Percentiles rank a stretch among this genome's conserved stretches.
phyloP scores from a whole-genome alignment of 2,888 invertebrate species.

The Trachelus tabidus region DNA sequence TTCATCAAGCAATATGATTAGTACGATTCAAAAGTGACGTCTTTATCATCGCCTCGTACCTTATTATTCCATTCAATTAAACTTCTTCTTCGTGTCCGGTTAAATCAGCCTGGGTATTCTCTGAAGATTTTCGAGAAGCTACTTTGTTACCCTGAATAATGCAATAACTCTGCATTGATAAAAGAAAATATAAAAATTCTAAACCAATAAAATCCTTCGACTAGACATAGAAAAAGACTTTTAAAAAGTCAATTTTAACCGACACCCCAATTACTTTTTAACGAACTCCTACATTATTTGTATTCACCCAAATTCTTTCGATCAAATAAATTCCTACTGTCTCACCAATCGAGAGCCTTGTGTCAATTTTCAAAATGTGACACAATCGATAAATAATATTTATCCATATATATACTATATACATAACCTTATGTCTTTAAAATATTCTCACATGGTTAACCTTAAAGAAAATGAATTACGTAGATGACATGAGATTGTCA shows the following conservation, averaged over 20 bases:
- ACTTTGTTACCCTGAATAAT: not conserved
- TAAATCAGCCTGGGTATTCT: slow-evolving; percentile 11
- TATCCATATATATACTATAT: not conserved
- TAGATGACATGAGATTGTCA: not conserved
- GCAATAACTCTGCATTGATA: not conserved
- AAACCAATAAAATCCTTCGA: not conserved
- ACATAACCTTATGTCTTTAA: not conserved
- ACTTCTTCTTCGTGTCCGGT: slow-evolving; percentile 46
- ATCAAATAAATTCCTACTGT: too few species aligned
- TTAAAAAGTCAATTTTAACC: too few species aligned
- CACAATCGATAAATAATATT: not conserved
- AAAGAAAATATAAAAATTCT: not conserved
- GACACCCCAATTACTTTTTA: too few species aligned
- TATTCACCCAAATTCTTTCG: too few species aligned
- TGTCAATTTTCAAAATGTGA: too few species aligned
- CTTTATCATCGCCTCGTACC: slow-evolving; percentile 42
- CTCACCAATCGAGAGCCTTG: too few species aligned
- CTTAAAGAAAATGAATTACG: not conserved
- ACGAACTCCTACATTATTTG: too few species aligned
- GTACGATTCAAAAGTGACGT: slow-evolving; percentile 59
- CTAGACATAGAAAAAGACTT: too few species aligned
- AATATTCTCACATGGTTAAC: not conserved
- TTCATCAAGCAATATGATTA: slow-evolving; percentile 60
- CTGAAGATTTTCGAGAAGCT: not conserved
- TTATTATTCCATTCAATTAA: slow-evolving; percentile 50